Evolutionary conservation across 2,888 invertebrate species (phyloP), one percentile per base, ranked within the genome.

Genomic region (Caenorhabditis sp.): DNA sequence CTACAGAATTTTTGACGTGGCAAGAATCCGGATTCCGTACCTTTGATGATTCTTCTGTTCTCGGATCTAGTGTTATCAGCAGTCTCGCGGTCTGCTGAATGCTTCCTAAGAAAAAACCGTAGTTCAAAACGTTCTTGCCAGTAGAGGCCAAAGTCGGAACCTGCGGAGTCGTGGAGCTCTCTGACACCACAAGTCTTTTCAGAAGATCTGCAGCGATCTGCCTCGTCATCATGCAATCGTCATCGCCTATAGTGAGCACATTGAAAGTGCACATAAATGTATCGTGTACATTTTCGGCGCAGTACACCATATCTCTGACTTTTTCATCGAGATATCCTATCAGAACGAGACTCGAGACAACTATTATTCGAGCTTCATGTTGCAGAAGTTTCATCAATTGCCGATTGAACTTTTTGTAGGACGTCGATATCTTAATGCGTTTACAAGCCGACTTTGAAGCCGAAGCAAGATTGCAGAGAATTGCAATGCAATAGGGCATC

Each of bases 241-340:
- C 87, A 20, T 81, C 83, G 9, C 84, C 84, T 17, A 80, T 86
- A n/a, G 88, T 84, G 50, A 90, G 79, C 22, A 90, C 89, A 78
- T 90, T 90, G 83, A 90, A 91, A 15, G 90, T 88, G 70, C 90
- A 88, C 78, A 90, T 89, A 58, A 90, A 89, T 5, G 90, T 90
- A 73, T 90, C 89, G 37, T 89, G 85, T 13, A 90, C 87, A 83
- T 90, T 90, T 72, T 88, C 65, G 1, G 85, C 63, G 37, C 80
- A 82, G 74, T 83, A 88, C n/a, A 85, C 86, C 72, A 81, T 61
- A 50, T 85, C 81, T 11, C 84, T 50, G 20, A 86, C 61, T 53
- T 83, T 81, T 37, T 84, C 85, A 17, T 86, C 83, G 15, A 86
- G 66, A 61, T 83, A 86, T 15, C 86, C 86, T 11, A 88, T 78